Conservation (phyloP, 1,140 invertebrate genomes). For the Apis cerana region DNA sequence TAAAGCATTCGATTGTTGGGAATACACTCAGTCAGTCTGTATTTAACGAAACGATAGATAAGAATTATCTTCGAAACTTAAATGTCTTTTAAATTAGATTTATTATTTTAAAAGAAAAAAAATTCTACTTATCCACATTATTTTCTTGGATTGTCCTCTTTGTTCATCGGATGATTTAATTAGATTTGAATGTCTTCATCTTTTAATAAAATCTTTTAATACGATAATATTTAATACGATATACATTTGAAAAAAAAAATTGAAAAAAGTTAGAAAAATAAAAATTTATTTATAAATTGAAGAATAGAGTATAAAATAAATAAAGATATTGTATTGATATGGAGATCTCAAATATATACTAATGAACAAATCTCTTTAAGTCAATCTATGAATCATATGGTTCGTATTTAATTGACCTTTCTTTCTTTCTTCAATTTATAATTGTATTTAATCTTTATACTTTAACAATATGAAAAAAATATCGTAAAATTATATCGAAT, state of each 20-base stretch:
- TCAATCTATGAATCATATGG: background rate
- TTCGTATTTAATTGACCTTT: conserved; percentile 11
- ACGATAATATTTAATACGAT: too few relatives aligned
- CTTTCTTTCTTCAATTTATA: background rate
- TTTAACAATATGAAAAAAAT: background rate
- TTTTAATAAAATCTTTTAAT: background rate
- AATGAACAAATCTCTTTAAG: background rate
- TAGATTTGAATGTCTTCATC: background rate
- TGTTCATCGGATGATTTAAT: background rate
- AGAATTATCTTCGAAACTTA: background rate
- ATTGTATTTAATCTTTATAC: background rate
- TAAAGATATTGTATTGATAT: background rate
- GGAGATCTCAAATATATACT: background rate
- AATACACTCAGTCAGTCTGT: background rate
- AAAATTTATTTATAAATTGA: too few relatives aligned
- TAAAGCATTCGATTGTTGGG: background rate
- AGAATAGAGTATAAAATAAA: background rate
- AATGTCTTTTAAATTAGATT: background rate
- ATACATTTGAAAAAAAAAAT: too few relatives aligned
- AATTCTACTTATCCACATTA: too few relatives aligned
- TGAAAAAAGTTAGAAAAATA: too few relatives aligned
- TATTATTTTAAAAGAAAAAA: too few relatives aligned
- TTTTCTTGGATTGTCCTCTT: background rate
- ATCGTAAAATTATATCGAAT: background rate
- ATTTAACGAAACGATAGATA: background rate